A percentile compares a stretch with the other conserved stretches of the same genome.
Conservation (phyloP, 2,888 invertebrate genomes). For the Entomobrya proxima region DNA sequence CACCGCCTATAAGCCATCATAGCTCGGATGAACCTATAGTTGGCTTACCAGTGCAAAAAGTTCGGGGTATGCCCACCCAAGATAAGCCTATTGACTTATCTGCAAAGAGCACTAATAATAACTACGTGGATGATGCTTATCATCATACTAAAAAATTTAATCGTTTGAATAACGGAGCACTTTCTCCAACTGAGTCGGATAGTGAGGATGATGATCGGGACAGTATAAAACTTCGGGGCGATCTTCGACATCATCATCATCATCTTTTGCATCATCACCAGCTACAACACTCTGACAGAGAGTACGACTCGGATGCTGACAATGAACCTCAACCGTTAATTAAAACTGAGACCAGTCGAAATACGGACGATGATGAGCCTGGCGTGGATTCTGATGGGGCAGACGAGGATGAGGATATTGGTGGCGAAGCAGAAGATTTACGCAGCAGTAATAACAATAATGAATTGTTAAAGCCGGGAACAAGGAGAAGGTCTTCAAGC, state of each 20-base stretch:
- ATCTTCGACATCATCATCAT: constrained; percentile 54
- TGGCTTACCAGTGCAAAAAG: constrained; percentile 66
- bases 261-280: constrained; percentile 15
- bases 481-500: constrained; percentile 70
- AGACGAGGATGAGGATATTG: constrained; percentile 60
- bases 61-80: constrained; percentile 67
- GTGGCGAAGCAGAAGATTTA: constrained; percentile 69
- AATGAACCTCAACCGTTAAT: constrained; percentile 59
- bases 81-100: constrained; percentile 73
- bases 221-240: constrained; percentile 50
- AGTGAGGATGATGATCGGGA: constrained; percentile 58
- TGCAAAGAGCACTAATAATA: constrained; percentile 72
- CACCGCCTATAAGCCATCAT: constrained; percentile 74
- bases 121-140: constrained; percentile 65
- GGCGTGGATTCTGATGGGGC: constrained; percentile 58
- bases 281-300: constrained; percentile 43
- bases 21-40: constrained; percentile 73
- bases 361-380: constrained; percentile 50
- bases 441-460: constrained; percentile 62
- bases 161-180: constrained; percentile 68
- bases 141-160: constrained; percentile 60
- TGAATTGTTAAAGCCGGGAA: constrained; percentile 23
- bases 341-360: constrained; percentile 44
- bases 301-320: constrained; percentile 62
- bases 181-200: constrained; percentile 62